Percentiles rank a stretch among this genome's conserved stretches.
Conservation (phyloP, 2,797 vertebrate species). For the Enoplosus armatus region DNA sequence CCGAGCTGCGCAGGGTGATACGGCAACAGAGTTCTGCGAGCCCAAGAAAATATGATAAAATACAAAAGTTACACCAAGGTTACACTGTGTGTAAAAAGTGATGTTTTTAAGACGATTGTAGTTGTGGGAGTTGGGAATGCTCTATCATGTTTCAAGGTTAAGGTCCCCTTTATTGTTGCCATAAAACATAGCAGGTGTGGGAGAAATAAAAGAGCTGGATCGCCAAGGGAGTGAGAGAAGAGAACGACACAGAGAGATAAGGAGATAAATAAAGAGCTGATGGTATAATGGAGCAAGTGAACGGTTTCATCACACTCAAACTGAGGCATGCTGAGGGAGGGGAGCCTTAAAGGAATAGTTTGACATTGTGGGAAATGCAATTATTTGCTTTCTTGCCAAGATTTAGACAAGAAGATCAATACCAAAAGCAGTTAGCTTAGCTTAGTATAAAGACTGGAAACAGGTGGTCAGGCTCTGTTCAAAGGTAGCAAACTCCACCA, state of each 20-base stretch:
- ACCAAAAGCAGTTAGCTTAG: constrained; percentile 2
- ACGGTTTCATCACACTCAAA: constrained; percentile 61
- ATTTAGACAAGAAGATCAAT: constrained; percentile 5
- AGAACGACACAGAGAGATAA: constrained; percentile 20
- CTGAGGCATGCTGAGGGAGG: not conserved
- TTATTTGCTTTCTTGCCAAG: not conserved
- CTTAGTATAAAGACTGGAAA: constrained; percentile 7
- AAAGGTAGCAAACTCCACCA: not conserved
- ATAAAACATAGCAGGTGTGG: constrained; percentile 63
- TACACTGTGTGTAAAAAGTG: constrained; percentile 50
- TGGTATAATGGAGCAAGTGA: constrained; percentile 39
- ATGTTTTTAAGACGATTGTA: constrained; percentile 31
- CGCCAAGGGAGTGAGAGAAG: constrained; percentile 43
- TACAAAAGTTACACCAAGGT: constrained; percentile 73
- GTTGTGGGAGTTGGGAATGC: constrained; percentile 57
- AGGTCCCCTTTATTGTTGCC: constrained; percentile 62
- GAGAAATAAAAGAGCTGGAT: constrained; percentile 48
- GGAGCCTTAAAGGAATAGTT: constrained; percentile 1
- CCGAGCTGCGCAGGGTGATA: constrained; percentile 64
- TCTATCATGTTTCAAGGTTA: constrained; percentile 71
- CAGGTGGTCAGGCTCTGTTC: not conserved
- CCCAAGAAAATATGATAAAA: constrained; percentile 64
- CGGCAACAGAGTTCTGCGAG: constrained; percentile 54
- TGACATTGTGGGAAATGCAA: not conserved
- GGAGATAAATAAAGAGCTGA: constrained; percentile 43